Conservation (phyloP, 1,140 invertebrate species). For the Zaprionus africanus region DNA sequence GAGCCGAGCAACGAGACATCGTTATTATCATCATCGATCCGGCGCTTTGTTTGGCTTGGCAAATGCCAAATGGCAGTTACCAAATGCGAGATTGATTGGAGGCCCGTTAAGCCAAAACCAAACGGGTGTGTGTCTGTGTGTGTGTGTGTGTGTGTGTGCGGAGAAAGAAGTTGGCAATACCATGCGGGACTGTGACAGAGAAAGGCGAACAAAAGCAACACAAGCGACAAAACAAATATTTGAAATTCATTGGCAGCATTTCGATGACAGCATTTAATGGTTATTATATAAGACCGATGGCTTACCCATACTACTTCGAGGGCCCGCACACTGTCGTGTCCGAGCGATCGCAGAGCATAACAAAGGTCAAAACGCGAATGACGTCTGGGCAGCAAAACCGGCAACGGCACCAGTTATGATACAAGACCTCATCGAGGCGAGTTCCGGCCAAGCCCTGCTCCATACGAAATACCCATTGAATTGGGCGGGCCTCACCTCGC, state of each 20-base stretch:
- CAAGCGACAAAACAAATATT: not conserved
- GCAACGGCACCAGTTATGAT: not conserved
- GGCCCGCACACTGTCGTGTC: not conserved
- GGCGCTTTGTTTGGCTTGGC: slow-evolving; percentile 1
- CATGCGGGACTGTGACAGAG: not conserved
- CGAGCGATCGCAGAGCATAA: not conserved
- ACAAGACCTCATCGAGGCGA: not conserved
- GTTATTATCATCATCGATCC: slow-evolving; percentile 3
- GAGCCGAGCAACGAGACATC: not conserved
- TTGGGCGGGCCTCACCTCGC: not conserved
- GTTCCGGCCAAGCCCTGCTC: slow-evolving; percentile 3
- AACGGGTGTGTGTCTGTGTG: too few relatives aligned
- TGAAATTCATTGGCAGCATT: slow-evolving; percentile 7
- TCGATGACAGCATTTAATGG: slow-evolving; percentile 6
- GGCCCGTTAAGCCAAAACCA: not conserved
- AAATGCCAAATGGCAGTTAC: slow-evolving; percentile 1
- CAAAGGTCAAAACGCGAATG: slow-evolving; percentile 5
- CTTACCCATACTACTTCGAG: not conserved
- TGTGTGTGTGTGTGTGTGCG: too few relatives aligned
- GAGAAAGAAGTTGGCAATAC: not conserved
- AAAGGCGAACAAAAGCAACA: not conserved
- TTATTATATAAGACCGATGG: slow-evolving; percentile 6
- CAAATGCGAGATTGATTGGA: slow-evolving; percentile 5
- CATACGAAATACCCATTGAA: not conserved
- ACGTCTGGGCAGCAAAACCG: not conserved